phyloP scores from a whole-genome alignment of 53 echinoderm and acorn worm species.

The Zoroaster sp. region DNA sequence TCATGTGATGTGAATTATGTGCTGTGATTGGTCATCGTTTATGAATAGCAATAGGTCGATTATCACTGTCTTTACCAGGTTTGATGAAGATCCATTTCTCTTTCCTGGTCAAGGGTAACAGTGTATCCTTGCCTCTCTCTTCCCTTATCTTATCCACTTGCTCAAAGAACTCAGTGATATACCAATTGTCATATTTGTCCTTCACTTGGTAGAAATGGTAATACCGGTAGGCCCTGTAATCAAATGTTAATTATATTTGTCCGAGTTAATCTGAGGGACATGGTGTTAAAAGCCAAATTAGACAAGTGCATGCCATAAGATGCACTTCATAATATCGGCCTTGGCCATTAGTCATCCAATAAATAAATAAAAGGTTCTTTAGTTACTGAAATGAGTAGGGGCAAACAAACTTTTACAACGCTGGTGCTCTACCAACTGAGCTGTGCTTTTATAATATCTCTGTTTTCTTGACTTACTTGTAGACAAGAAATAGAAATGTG shows the following conservation, averaged over 20 bases:
- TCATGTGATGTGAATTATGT: no score
- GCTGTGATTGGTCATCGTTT: no score
- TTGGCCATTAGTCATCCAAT: no score
- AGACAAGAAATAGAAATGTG: slow-evolving; percentile 66
- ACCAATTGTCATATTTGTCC: slow-evolving; percentile 93
- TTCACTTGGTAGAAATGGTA: slow-evolving; percentile 66
- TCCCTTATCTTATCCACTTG: slow-evolving; percentile 64
- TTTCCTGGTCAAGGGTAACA: slow-evolving; percentile 75
- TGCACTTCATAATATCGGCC: no score
- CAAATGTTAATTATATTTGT: neutral
- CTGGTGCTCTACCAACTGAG: neutral
- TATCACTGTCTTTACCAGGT: slow-evolving; percentile 79
- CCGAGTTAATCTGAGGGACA: neutral
- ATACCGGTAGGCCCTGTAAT: slow-evolving; percentile 75
- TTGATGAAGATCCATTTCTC: slow-evolving; percentile 65
- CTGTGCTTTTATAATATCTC: neutral
- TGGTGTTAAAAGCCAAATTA: no score
- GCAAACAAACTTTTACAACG: no score
- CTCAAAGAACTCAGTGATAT: slow-evolving; percentile 74
- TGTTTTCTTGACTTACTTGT: slow-evolving; percentile 67
- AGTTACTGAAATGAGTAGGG: no score
- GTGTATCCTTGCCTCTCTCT: slow-evolving; percentile 55
- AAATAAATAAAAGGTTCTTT: no score
- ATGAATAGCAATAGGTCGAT: no score
- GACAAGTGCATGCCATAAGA: no score